Conservation (phyloP, 2,113 vertebrate species). For the Porphyrio hochstetteri region DNA sequence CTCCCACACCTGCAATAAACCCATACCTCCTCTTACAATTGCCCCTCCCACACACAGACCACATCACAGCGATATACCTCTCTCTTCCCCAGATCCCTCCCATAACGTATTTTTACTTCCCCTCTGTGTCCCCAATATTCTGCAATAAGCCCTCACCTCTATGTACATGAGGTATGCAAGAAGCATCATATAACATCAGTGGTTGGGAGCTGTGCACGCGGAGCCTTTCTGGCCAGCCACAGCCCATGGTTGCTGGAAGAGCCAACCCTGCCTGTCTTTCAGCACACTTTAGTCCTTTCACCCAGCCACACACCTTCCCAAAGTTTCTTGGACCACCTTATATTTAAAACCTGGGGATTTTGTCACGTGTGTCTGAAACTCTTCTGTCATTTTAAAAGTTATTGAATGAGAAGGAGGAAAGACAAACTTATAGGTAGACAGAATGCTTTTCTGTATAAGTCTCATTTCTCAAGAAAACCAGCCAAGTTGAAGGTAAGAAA, state of each 20-base stretch:
- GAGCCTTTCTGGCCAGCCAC: neutral
- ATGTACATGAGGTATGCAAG: accelerated
- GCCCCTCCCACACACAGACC: neutral
- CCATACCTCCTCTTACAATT: neutral
- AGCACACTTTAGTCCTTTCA: neutral
- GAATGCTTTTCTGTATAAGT: neutral
- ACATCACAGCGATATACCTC: neutral
- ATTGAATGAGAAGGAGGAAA: neutral
- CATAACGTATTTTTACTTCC: neutral
- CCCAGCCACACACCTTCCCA: neutral
- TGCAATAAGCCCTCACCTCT: neutral
- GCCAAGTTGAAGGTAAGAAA: neutral
- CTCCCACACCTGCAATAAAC: neutral
- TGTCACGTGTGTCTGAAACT: neutral
- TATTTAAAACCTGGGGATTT: neutral
- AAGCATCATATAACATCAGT: accelerated
- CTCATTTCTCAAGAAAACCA: neutral
- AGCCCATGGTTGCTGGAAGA: neutral
- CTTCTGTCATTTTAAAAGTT: neutral
- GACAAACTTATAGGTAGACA: neutral
- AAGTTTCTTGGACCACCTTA: neutral
- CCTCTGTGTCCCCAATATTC: neutral
- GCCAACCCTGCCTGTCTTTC: neutral
- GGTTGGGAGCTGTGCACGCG: neutral
- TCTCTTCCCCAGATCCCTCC: neutral